Conservation (phyloP, 2,797 vertebrate species). For the Eupleurogrammus muticus region DNA sequence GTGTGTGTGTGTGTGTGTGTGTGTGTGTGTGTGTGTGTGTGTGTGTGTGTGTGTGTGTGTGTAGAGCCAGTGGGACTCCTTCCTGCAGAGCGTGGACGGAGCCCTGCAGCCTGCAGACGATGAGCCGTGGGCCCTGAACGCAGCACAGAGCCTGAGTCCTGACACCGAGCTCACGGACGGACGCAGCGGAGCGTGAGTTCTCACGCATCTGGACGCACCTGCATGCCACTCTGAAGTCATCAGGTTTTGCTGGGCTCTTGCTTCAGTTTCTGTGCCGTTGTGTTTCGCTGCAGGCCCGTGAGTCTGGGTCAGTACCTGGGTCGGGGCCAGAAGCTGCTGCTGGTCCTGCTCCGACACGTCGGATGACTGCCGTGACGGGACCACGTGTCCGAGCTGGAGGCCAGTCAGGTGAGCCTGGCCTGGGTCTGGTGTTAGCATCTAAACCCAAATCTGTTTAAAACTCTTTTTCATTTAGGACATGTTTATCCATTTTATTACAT, state of each 20-base stretch:
- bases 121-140: conserved; percentile 35
- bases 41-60: conserved; percentile 15
- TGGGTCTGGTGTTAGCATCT: no score
- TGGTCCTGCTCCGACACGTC: conserved; percentile 82
- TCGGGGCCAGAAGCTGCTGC: conserved; percentile 75
- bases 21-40: neutral
- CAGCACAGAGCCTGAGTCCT: conserved; percentile 50
- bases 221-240: no score
- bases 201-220: neutral
- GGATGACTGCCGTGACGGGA: conserved; percentile 85
- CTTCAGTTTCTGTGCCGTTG: no score
- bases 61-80: conserved; percentile 82
- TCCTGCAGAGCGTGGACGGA: conserved; percentile 75
- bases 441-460: no score
- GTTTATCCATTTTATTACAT: no score
- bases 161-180: conserved; percentile 64
- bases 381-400: conserved; percentile 80
- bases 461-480: no score
- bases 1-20: no score
- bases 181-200: conserved; percentile 71
- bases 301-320: conserved; percentile 73
- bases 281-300: conserved; percentile 66
- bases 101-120: conserved; percentile 56
- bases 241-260: no score
- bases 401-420: conserved; percentile 64